Evolutionary conservation across 2,113 vertebrate species (phyloP).

Genomic region (Catharus fuscescens): DNA sequence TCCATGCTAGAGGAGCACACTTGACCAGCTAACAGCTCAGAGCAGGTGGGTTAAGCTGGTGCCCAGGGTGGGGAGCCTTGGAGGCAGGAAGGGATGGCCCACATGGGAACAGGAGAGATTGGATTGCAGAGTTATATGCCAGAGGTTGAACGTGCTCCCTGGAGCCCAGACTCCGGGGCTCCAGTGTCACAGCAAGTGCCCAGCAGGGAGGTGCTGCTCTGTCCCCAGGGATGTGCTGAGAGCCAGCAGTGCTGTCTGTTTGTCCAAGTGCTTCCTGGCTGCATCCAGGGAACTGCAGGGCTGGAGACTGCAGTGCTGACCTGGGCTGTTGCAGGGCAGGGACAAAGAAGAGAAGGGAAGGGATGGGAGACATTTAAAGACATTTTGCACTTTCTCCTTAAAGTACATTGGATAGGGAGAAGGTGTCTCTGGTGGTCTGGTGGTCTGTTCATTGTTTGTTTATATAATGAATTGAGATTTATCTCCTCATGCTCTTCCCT

Average conservation of each 20-base stretch:
- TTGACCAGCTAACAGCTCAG: background rate
- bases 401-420: background rate
- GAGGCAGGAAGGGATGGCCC: background rate
- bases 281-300: background rate
- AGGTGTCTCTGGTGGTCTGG: background rate
- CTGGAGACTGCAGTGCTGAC: background rate
- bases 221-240: background rate
- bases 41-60: conserved; percentile 27
- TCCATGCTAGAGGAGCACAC: background rate
- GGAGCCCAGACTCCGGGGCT: background rate
- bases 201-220: background rate
- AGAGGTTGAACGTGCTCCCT: conserved; percentile 42
- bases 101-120: background rate
- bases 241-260: background rate
- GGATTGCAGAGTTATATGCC: conserved; percentile 41
- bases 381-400: background rate
- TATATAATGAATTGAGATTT: background rate
- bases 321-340: background rate
- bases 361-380: background rate
- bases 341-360: background rate
- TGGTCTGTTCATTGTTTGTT: background rate
- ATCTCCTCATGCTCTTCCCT: background rate
- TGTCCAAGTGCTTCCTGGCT: background rate
- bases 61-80: background rate
- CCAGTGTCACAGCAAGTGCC: background rate